Percentiles rank a stretch among this genome's conserved stretches.
phyloP scores from a whole-genome alignment of 2,888 invertebrate genomes.

The Aethes cnicana region DNA sequence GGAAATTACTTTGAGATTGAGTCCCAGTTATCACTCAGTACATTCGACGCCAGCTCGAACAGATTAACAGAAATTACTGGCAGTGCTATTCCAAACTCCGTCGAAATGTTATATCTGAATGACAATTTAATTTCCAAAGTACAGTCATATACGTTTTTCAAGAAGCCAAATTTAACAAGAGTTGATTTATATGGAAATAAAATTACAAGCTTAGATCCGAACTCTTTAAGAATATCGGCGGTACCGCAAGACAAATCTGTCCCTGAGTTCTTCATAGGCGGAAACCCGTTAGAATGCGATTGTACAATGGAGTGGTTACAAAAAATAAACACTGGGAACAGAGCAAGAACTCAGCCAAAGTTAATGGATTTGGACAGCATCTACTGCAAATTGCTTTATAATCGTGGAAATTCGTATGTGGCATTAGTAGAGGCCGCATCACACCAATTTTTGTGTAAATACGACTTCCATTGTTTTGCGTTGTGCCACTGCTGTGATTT shows the following conservation, averaged over 20 bases:
- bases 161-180: slow-evolving; percentile 91
- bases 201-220: slow-evolving; percentile 88
- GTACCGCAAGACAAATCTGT: slow-evolving; percentile 87
- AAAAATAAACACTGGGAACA: slow-evolving; percentile 88
- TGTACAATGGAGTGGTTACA: slow-evolving; percentile 96
- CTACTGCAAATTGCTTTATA: slow-evolving; percentile 90
- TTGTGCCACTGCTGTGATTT: slow-evolving; percentile 95
- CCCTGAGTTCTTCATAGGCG: slow-evolving; percentile 92
- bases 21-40: slow-evolving; percentile 88
- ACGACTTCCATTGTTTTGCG: slow-evolving; percentile 92
- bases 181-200: slow-evolving; percentile 92
- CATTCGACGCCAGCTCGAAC: slow-evolving; percentile 92
- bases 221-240: slow-evolving; percentile 88
- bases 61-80: slow-evolving; percentile 90
- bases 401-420: slow-evolving; percentile 87
- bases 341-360: slow-evolving; percentile 89
- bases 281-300: slow-evolving; percentile 93
- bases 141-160: slow-evolving; percentile 93
- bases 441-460: slow-evolving; percentile 92
- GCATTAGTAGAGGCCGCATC: slow-evolving; percentile 90
- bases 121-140: slow-evolving; percentile 92
- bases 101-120: slow-evolving; percentile 89
- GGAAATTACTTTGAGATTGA: slow-evolving; percentile 93
- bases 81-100: slow-evolving; percentile 91
- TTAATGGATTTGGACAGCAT: slow-evolving; percentile 92